Evolutionary conservation across 2,797 vertebrate species (phyloP), one percentile per base, ranked within the genome.

Genomic region (Aplochiton taeniatus): DNA sequence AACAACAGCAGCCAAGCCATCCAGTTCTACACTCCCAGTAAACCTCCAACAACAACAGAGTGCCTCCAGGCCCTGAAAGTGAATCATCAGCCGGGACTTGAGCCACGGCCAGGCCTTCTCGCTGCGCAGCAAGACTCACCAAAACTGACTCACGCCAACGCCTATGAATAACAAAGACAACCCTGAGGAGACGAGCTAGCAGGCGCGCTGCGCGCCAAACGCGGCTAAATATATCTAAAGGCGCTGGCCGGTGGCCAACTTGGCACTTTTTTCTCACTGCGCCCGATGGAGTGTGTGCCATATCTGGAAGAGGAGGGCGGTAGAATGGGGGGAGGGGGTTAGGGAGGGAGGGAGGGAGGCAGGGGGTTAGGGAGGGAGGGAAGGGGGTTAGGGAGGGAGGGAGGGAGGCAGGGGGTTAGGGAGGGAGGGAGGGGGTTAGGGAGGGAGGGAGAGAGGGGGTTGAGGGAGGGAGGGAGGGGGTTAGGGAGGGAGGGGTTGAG

Each of bases 151-250:
- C 61, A 75, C 51, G 64, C 55, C 41, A 69, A 54, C 45, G 41
- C 59, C 59, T 58, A 77, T 85, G 78, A 85, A 88, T 85, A 83
- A 85, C 80, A 72, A 83, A 77, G 60, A 49, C 65, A 70, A 66
- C 80, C 83, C 77, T 9, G 52, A 81, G 78, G 71, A 80, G 45
- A n/a, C 59, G 63, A 51, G 8, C 68, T 55, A 67, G 20, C 51
- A 54, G 56, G 66, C 45, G 19, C 66, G 65, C 61, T 64, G 31
- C 58, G 31, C 55, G 60, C 67, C 64, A 45, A 51, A 69, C 61
- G 31, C 55, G 18, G 58, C 48, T 65, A 65, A 80, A 80, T 51
- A 52, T 64, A 69, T 70, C 65, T 50, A 58, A 74, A 62, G 63
- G 31, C 62, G n/a, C 8, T 16, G 31, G 48, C 43, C 6, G n/a